A percentile compares a stretch with the other conserved stretches of the same genome.
phyloP scores from a whole-genome alignment of 2,113 vertebrate species.

The Corythoichthys haematopterus region DNA sequence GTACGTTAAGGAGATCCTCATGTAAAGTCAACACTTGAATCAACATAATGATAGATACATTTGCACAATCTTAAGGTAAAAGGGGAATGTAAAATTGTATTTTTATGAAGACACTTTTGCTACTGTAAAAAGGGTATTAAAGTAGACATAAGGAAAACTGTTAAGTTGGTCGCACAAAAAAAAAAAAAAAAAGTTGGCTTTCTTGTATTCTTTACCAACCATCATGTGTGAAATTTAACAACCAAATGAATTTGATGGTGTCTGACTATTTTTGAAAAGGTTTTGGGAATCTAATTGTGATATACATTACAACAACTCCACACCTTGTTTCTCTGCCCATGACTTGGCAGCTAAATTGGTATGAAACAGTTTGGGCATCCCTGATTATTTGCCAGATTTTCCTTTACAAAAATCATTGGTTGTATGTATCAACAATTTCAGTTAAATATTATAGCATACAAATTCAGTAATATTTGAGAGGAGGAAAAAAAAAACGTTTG shows the following conservation, averaged over 20 bases:
- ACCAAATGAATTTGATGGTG: not conserved
- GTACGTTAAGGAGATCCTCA: not conserved
- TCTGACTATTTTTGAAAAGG: not conserved
- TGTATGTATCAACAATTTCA: too few relatives aligned
- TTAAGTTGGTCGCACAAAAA: not conserved
- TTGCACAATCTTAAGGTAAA: not conserved
- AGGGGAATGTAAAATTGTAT: not conserved
- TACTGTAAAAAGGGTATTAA: not conserved
- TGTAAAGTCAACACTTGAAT: not conserved
- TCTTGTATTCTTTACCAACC: not conserved
- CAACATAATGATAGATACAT: not conserved
- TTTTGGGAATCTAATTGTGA: not conserved
- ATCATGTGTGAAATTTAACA: not conserved
- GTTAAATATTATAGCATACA: too few relatives aligned
- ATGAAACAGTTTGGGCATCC: too few relatives aligned
- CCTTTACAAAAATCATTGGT: too few relatives aligned
- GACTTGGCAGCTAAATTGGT: too few relatives aligned
- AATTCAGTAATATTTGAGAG: too few relatives aligned
- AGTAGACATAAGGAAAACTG: not conserved
- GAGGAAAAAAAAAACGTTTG: too few relatives aligned
- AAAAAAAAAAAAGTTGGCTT: not conserved
- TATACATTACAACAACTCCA: not conserved
- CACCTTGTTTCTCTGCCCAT: not conserved
- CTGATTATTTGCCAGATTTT: too few relatives aligned
- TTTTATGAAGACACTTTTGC: not conserved